phyloP scores from a whole-genome alignment of 2,113 vertebrate genomes.

The Nycticebus coucang region DNA sequence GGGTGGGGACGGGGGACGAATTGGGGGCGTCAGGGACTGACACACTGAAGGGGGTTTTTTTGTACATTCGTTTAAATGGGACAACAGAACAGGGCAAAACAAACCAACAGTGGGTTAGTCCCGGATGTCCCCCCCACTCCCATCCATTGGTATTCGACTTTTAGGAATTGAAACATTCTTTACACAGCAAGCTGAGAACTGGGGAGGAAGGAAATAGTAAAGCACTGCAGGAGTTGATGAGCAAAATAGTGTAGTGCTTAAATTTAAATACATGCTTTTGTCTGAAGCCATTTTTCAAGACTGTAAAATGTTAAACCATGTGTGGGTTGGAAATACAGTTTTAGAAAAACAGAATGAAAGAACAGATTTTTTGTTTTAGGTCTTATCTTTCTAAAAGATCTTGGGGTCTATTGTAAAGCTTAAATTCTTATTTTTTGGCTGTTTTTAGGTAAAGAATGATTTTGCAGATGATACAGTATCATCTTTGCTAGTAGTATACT shows the following conservation, averaged over 20 bases:
- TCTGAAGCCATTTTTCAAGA: background rate
- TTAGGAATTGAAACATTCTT: conserved; percentile 16
- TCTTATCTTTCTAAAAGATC: conserved; percentile 29
- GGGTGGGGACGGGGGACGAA: too few species aligned
- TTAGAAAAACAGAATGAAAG: background rate
- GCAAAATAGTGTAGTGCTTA: background rate
- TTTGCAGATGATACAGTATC: conserved; percentile 17
- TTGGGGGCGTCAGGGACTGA: too few species aligned
- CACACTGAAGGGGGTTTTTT: too few species aligned
- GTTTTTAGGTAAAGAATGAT: conserved; percentile 35
- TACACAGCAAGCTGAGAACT: background rate
- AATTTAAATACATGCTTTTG: conserved; percentile 3
- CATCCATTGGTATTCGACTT: background rate
- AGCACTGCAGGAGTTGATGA: background rate
- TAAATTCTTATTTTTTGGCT: background rate
- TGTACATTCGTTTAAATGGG: too few species aligned
- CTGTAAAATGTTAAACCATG: background rate
- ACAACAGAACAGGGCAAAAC: too few species aligned
- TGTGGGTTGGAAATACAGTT: background rate
- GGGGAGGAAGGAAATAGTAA: background rate
- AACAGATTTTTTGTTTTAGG: conserved; percentile 31
- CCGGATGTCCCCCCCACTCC: too few species aligned
- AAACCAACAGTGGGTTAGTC: too few species aligned
- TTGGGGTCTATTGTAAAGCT: background rate
- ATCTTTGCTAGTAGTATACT: background rate